Base-by-base conservation (phyloP, 2,888 invertebrate genomes). In the Bugulina stolonifera region DNA sequence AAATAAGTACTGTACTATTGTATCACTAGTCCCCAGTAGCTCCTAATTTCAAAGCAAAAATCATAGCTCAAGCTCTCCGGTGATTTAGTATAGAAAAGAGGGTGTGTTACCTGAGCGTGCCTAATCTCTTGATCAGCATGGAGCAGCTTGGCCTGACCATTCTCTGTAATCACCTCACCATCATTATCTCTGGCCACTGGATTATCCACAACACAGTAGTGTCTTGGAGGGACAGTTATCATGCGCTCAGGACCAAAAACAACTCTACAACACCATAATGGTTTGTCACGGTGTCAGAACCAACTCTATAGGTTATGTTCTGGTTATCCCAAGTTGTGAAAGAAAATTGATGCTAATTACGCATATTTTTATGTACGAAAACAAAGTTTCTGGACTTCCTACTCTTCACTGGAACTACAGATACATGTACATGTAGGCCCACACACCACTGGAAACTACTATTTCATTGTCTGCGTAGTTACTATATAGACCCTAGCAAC, bases 111-210 rank as follows among this genome's bases (percentile, higher is more conserved):
- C 64, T 64, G 86, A 25, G 85, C 81, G 35, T 86, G 79, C n/a
- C 86, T 79, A 73, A 86, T 84, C 74, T 87, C 87, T 72, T 82
- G 81, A 76, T 87, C 86, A 72, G 85, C 87, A 77, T 86, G 85
- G 3, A 77, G 76, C 32, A 87, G 80, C 54, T 78, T 82, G 10
- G 79, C 83, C 77, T 87, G 86, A 27, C 86, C 86, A 0, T 73
- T 74, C 74, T 87, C 86, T 64, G 78, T 74, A 1, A 82, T 77
- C 22, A 84, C 79, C 5, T 77, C 76, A 18, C 77, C 78, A 52
- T 85, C 82, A 27, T 78, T 80, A 76, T 84, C 81, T 69, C 79
- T 76, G 23, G 82, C 71, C 0, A 85, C 84, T 57, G 87, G 87
- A 78, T 87, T 87, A 76, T 83, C 83, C 27, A 87, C 81, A 35